Evolutionary conservation across 2,797 vertebrate species (phyloP).

Genomic region (Pseudomugil tenellus): DNA sequence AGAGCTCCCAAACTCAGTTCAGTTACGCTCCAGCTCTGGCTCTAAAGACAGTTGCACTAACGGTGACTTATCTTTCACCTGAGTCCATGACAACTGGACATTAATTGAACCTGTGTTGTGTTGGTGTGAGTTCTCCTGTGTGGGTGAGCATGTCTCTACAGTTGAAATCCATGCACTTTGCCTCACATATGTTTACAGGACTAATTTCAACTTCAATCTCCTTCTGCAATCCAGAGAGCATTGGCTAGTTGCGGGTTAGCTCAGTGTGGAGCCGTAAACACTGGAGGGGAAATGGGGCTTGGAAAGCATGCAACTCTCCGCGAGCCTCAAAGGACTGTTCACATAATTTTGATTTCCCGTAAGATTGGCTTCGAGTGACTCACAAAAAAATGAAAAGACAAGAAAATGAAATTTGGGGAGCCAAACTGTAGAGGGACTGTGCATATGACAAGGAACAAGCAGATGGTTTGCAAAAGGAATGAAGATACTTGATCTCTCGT

Average conservation of each 20-base stretch:
- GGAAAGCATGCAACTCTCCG: constrained; percentile 45
- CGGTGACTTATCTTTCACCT: constrained; percentile 70
- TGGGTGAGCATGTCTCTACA: not conserved
- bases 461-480: constrained; percentile 30
- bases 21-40: constrained; percentile 49
- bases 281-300: constrained; percentile 61
- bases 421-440: constrained; percentile 12
- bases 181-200: constrained; percentile 42
- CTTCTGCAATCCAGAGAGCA: constrained; percentile 42
- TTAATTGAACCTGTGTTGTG: constrained; percentile 58
- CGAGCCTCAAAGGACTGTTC: constrained; percentile 65
- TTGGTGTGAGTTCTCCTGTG: constrained; percentile 8
- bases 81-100: constrained; percentile 35
- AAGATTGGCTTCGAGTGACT: constrained; percentile 62
- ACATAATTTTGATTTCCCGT: constrained; percentile 74
- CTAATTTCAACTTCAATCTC: constrained; percentile 66
- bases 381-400: constrained; percentile 14
- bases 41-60: constrained; percentile 64
- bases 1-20: constrained; percentile 55
- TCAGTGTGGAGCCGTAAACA: constrained; percentile 65
- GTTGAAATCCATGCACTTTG: constrained; percentile 15
- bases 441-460: constrained; percentile 32
- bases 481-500: constrained; percentile 1
- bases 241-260: constrained; percentile 57
- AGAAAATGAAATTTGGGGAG: constrained; percentile 42